Evolutionary conservation across 2,113 vertebrate species (phyloP).

Genomic region (Syrrhaptes paradoxus): DNA sequence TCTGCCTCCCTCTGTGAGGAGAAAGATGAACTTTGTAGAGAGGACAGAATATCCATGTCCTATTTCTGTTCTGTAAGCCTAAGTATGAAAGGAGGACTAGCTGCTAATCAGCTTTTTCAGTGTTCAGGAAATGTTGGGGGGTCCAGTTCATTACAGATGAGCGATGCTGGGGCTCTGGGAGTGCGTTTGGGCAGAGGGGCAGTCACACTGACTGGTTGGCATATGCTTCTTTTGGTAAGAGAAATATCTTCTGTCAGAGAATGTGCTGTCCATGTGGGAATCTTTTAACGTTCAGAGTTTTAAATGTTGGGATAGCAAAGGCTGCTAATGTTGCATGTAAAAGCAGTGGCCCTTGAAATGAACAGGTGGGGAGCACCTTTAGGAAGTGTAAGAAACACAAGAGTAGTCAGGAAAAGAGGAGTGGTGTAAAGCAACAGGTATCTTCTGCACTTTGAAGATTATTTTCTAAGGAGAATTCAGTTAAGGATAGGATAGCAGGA

Average conservation of each 20-base stretch:
- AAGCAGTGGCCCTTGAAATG: not conserved
- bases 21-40: not conserved
- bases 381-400: not conserved
- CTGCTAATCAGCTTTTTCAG: not conserved
- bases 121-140: not conserved
- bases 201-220: not conserved
- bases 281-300: not conserved
- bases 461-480: not conserved
- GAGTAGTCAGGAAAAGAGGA: not conserved
- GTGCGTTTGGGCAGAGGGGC: not conserved
- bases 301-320: not conserved
- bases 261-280: not conserved
- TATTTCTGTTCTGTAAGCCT: not conserved
- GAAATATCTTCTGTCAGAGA: not conserved
- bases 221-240: not conserved
- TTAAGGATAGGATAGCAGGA: not conserved
- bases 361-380: not conserved
- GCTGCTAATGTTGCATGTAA: not conserved
- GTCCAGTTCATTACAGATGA: not conserved
- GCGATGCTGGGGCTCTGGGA: not conserved
- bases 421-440: not conserved
- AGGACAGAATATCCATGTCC: not conserved
- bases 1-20: no score
- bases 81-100: not conserved
- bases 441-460: not conserved